Conservation (phyloP, 2,888 invertebrate species). For the Brenthis ino region DNA sequence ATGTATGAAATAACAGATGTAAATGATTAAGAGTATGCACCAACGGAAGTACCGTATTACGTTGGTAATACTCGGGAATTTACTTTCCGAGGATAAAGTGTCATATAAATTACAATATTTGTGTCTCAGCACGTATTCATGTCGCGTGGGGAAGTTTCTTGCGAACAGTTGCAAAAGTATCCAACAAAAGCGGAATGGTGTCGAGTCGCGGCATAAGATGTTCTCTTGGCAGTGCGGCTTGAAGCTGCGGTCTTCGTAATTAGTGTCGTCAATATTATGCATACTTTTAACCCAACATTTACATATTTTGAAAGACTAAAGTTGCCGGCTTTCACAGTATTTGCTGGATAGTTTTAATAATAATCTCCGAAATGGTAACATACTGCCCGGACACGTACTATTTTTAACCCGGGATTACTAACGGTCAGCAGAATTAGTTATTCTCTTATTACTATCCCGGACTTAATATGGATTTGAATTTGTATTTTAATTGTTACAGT, state of each 20-base stretch:
- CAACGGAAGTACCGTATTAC: neutral
- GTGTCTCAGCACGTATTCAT: constrained; percentile 26
- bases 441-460: constrained; percentile 53
- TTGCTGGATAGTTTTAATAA: constrained; percentile 61
- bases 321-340: constrained; percentile 62
- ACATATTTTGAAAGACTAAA: constrained; percentile 37
- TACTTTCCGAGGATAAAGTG: constrained; percentile 17
- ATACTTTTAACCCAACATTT: constrained; percentile 34
- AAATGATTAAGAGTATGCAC: too few species aligned
- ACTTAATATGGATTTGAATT: constrained; percentile 58
- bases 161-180: constrained; percentile 31
- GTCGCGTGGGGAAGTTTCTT: constrained; percentile 32
- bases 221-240: constrained; percentile 28
- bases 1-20: too few species aligned
- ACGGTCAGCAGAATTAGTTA: constrained; percentile 68
- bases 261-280: constrained; percentile 57
- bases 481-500: constrained; percentile 56
- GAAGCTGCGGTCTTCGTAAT: constrained; percentile 45
- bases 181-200: constrained; percentile 38
- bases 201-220: constrained; percentile 36
- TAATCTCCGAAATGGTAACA: constrained; percentile 72
- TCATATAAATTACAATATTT: constrained; percentile 31
- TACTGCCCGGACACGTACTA: constrained; percentile 52
- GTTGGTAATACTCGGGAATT: constrained; percentile 4
- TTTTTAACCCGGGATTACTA: constrained; percentile 55